Evolutionary conservation across 2,113 vertebrate genomes (phyloP).

Genomic region (Myiopsitta monachus): DNA sequence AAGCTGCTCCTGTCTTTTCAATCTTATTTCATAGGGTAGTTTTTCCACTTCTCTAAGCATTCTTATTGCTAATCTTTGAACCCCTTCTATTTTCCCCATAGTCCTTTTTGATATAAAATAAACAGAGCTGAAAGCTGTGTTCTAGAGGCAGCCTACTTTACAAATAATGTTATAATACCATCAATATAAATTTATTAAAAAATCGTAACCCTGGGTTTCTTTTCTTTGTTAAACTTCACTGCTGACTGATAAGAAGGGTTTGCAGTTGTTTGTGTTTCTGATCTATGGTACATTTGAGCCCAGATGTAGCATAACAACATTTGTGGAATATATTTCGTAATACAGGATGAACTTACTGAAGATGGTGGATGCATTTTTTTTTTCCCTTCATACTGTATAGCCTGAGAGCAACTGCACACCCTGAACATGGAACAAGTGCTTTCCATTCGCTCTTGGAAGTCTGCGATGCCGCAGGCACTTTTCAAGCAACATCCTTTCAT

Average conservation of each 20-base stretch:
- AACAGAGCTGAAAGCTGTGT: slow-evolving; percentile 11
- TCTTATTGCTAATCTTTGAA: slow-evolving; percentile 18
- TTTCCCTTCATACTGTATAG: neutral
- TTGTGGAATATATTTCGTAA: neutral
- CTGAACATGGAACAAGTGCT: neutral
- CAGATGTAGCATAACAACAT: neutral
- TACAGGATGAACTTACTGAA: neutral
- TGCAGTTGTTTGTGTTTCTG: neutral
- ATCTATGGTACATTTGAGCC: neutral
- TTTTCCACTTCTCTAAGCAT: slow-evolving; percentile 51
- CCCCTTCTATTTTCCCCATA: neutral
- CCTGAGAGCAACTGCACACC: neutral
- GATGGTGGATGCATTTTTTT: neutral
- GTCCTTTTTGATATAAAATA: neutral
- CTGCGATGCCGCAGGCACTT: neutral
- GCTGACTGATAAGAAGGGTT: neutral
- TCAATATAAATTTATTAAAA: slow-evolving; percentile 37
- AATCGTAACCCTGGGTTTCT: neutral
- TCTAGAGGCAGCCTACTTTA: neutral
- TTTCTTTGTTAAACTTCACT: neutral
- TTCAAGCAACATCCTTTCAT: neutral
- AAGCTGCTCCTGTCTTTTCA: slow-evolving; percentile 57
- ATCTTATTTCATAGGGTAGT: slow-evolving; percentile 30
- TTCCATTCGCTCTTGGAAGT: neutral
- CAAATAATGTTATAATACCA: slow-evolving; percentile 10